Evolutionary conservation across 1,140 invertebrate genomes (phyloP).

Genomic region (Macrocentrus cingulum): DNA sequence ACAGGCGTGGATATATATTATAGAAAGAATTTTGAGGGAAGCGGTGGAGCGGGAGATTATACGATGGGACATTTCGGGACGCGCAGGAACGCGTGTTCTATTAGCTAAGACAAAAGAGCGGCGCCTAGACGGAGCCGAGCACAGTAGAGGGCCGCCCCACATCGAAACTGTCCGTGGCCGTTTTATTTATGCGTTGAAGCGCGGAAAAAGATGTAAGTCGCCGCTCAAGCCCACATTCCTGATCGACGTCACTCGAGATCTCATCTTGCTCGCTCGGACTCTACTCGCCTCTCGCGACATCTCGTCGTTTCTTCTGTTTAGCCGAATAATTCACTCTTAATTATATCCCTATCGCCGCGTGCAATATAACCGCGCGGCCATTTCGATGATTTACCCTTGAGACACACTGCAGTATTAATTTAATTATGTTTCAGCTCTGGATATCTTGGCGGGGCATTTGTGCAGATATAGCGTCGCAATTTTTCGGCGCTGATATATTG

Average conservation of each 20-base stretch:
- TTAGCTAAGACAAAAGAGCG: constrained; percentile 60
- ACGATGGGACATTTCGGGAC: constrained; percentile 54
- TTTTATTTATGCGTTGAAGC: constrained; percentile 57
- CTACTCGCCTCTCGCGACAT: constrained; percentile 2
- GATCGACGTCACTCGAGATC: constrained; percentile 6
- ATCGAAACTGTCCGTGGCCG: constrained; percentile 48
- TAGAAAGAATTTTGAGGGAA: constrained; percentile 26
- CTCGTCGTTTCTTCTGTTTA: not conserved
- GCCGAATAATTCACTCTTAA: not conserved
- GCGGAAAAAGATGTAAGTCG: constrained; percentile 59
- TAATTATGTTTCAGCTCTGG: no score
- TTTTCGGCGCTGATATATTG: constrained; percentile 42
- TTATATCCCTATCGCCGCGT: no score
- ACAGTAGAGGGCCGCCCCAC: constrained; percentile 22
- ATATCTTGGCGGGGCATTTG: not conserved
- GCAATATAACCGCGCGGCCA: no score
- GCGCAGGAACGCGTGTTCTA: constrained; percentile 57
- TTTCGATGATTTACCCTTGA: no score
- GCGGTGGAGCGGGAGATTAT: constrained; percentile 51
- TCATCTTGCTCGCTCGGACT: constrained; percentile 6
- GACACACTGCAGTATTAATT: no score
- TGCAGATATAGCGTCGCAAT: constrained; percentile 12
- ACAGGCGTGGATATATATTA: constrained; percentile 14
- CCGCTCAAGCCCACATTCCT: constrained; percentile 44
- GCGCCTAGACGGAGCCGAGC: constrained; percentile 47